Evolutionary conservation across 2,113 vertebrate genomes (phyloP), one percentile per base, ranked within the genome.

Genomic region (Mus spicilegus): DNA sequence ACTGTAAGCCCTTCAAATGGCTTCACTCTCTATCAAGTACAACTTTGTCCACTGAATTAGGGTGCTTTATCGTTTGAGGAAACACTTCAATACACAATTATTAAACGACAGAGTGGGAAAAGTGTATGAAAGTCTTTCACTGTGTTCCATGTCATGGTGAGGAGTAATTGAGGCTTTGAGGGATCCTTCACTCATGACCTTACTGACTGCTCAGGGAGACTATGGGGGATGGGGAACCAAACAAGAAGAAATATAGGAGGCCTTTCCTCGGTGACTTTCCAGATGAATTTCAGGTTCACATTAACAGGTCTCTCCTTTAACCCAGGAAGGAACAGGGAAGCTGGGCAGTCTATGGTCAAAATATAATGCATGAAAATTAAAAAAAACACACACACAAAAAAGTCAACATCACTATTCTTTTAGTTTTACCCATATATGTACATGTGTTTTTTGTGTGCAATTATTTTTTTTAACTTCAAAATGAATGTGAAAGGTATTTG

Each of bases 1-100:
- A 33, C 36, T 67, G 22, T 39, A 76, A 93, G 20, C 9, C 20
- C 42, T 39, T 93, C 73, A 97, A 95, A 96, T 97, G 77, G 16
- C 63, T 61, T 84, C 67, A 19, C 87, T 94, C 97, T 98, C 77
- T 80, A 4, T 63, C 5, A 67, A 87, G 46, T 49, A 46, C 28
- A 26, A 28, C 13, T 84, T 88, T 97, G 85, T 96, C 86, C 90
- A 69, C 81, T 39, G 73, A 5, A 76, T 92, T 94, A 49, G 22
- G 69, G 69, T 82, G 42, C 93, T 93, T 76, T 76, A 33, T 77
- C 76, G 63, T 95, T 93, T 77, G 49, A 93, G 70, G 39, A 91
- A 97, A 86, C 87, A 84, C 20, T 58, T 96, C n/a, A 13, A 0
- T 81, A 75, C 39, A 67, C 97, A 94, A 82, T 94, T 84, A 87